Base-by-base conservation (phyloP, 2,888 invertebrate species). In the Andrena chrysosceles region DNA sequence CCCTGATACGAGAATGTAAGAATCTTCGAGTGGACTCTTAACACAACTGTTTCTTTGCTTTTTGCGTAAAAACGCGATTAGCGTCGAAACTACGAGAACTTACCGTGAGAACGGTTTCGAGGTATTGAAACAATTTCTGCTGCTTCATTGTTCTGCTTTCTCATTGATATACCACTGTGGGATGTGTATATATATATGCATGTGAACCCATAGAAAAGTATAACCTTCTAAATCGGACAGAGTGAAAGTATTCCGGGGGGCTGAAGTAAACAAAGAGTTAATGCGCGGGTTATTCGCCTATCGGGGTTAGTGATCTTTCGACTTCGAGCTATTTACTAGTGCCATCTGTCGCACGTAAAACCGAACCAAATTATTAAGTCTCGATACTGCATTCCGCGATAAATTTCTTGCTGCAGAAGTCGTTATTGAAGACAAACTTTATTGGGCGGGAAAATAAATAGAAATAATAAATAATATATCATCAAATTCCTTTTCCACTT, bases 251-350 rank as follows among this genome's bases (percentile, higher is more conserved):
- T 89, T 89, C 87, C 56, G n/a, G 69, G 79, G 84, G 81, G 80
- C 81, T 76, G 79, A 87, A 88, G 83, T 77, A 87, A 87, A 89
- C 83, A 83, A 85, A 84, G 81, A 84, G 87, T 83, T 87, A 85
- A 72, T 66, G 73, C 82, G 87, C 89, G 90, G 42, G 89, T 91
- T 90, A 87, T 91, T 91, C 89, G 88, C 89, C 89, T 89, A 91
- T 90, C 89, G 89, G 89, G 92, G 92, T 92, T 91, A 91, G 89
- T 91, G 92, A 92, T 93, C 91, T 91, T 80, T 67, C 75, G 75
- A 81, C 81, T 71, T 75, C 67, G 75, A 89, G 90, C 89, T 90
- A 91, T 90, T 90, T 89, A 85, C 90, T 88, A 88, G 85, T 91
- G 92, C 91, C 92, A 92, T 93, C 92, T 92, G 91, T 89, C 89